Conservation (phyloP, 1,140 invertebrate genomes). For the Brachionus koreanus region DNA sequence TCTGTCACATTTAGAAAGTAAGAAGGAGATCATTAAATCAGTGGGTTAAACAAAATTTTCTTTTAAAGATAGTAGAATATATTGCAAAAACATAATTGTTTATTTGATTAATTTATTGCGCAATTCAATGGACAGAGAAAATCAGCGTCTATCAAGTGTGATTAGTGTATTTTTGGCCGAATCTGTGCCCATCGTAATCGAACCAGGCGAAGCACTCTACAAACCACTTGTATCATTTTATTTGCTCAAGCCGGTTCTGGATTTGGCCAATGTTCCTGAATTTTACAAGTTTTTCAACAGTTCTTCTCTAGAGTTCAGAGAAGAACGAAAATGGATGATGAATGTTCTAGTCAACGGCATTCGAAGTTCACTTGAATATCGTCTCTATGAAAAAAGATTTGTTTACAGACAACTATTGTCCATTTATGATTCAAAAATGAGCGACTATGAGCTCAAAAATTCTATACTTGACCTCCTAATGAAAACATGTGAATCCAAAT, state of each 20-base stretch:
- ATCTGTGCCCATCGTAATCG: slow-evolving; percentile 64
- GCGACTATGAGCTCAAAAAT: slow-evolving; percentile 47
- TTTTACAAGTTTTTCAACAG: slow-evolving; percentile 70
- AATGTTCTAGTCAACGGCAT: slow-evolving; percentile 67
- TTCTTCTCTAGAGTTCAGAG: slow-evolving; percentile 61
- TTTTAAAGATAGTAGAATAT: slow-evolving; percentile 1
- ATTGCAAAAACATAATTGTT: slow-evolving; percentile 50
- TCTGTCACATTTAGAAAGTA: slow-evolving; percentile 34
- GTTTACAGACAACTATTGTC: slow-evolving; percentile 64
- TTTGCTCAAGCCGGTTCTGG: slow-evolving; percentile 66
- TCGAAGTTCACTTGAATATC: slow-evolving; percentile 62
- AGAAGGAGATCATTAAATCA: not conserved
- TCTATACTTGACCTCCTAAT: slow-evolving; percentile 48
- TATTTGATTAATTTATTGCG: slow-evolving; percentile 48
- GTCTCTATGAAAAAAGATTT: slow-evolving; percentile 62
- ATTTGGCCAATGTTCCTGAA: slow-evolving; percentile 71
- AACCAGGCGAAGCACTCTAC: slow-evolving; percentile 62
- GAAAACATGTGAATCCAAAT: slow-evolving; percentile 48
- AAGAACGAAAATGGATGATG: slow-evolving; percentile 68
- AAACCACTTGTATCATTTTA: slow-evolving; percentile 67
- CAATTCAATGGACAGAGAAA: slow-evolving; percentile 58
- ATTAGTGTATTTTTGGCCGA: slow-evolving; percentile 68
- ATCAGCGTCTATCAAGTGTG: slow-evolving; percentile 65
- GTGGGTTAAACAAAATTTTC: not conserved
- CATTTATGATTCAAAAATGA: slow-evolving; percentile 59